Conservation (phyloP, 2,888 invertebrate species). For the Megamerina dolium region DNA sequence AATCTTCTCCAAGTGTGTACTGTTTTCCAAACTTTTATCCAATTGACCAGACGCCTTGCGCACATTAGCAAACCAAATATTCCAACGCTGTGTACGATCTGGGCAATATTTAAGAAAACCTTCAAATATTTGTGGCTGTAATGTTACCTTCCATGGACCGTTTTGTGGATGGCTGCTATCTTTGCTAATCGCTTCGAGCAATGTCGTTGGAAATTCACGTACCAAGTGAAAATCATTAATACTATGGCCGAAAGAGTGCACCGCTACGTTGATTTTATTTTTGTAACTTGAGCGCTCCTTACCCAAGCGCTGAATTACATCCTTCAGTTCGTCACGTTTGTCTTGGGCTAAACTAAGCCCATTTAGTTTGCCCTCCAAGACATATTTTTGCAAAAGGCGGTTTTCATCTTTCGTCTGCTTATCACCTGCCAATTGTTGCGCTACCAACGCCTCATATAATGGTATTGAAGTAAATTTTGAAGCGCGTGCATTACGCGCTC, state of each 20-base stretch:
- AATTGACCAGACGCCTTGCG: conserved; percentile 61
- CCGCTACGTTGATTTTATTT: conserved; percentile 61
- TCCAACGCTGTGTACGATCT: conserved; percentile 70
- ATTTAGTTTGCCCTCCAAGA: conserved; percentile 76
- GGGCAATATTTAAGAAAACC: conserved; percentile 82
- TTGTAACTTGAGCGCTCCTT: conserved; percentile 60
- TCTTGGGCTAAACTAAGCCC: conserved; percentile 64
- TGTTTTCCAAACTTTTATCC: conserved; percentile 64
- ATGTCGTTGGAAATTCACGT: conserved; percentile 66
- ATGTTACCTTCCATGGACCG: conserved; percentile 79
- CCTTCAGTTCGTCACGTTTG: conserved; percentile 53
- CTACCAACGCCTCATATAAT: conserved; percentile 27
- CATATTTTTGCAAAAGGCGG: conserved; percentile 69
- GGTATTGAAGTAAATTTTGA: conserved; percentile 63
- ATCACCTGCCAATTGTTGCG: conserved; percentile 37
- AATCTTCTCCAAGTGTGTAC: conserved; percentile 71
- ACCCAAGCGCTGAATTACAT: conserved; percentile 52
- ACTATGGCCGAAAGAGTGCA: conserved; percentile 60
- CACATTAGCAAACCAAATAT: conserved; percentile 75
- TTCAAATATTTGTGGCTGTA: conserved; percentile 67
- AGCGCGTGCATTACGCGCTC: conserved; percentile 68
- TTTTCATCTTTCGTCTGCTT: conserved; percentile 46
- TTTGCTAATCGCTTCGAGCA: conserved; percentile 61
- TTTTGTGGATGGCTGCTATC: conserved; percentile 55
- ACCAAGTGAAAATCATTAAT: conserved; percentile 62